phyloP scores from a whole-genome alignment of 1,140 invertebrate species.

The Zaprionus ornatus region DNA sequence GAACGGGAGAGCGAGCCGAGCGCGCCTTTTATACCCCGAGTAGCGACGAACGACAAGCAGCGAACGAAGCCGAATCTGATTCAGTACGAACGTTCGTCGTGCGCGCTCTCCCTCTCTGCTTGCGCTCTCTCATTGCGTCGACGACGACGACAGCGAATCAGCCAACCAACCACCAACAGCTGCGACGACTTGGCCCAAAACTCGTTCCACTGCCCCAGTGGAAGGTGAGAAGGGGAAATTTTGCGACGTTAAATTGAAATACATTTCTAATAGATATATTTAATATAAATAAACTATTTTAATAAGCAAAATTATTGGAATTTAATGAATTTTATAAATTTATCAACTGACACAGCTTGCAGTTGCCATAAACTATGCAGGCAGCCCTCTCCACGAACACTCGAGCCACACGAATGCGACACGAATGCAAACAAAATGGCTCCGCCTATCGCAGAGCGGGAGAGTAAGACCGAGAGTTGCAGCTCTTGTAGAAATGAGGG shows the following conservation, averaged over 20 bases:
- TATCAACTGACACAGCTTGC: neutral
- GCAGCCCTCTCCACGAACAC: constrained; percentile 13
- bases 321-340: neutral
- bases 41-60: constrained; percentile 7
- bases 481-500: constrained; percentile 26
- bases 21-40: constrained; percentile 32
- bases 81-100: neutral
- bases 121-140: constrained; percentile 9
- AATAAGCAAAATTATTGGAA: neutral
- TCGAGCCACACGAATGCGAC: neutral
- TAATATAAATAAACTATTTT: neutral
- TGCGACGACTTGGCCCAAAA: constrained; percentile 13
- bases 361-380: neutral
- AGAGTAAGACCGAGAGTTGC: constrained; percentile 18
- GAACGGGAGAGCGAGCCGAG: constrained; percentile 35
- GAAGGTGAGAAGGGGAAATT: constrained; percentile 30
- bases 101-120: constrained; percentile 15
- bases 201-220: constrained; percentile 28
- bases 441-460: constrained; percentile 47
- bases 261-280: neutral
- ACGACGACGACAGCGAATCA: constrained; percentile 6
- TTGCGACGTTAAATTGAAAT: neutral
- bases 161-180: constrained; percentile 26
- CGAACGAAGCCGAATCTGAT: constrained; percentile 16
- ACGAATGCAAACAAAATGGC: constrained; percentile 33